Evolutionary conservation across 2,888 invertebrate genomes (phyloP), one percentile per base, ranked within the genome.

Genomic region (Aspidiotus rigidus): DNA sequence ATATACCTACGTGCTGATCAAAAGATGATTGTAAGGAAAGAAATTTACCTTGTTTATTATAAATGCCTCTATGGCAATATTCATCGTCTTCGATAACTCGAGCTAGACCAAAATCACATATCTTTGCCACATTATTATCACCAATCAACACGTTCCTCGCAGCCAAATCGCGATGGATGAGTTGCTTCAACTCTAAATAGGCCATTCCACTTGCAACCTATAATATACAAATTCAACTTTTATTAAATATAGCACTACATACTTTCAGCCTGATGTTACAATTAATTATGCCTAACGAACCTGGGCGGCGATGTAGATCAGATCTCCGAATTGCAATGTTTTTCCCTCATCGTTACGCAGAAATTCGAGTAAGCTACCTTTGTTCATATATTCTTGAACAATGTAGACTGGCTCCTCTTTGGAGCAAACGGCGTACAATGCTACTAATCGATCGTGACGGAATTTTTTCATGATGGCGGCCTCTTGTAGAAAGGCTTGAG

Each of bases 391-490:
- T 77, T 96, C 95, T 74, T 87, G 87, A 67, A 95, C 89, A 75
- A 96, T 96, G 78, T 92, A 93, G 66, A 96, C 92, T 2, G 96
- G 96, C 76, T 95, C 95, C 76, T 93, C 90, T 74, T 87, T 85
- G 0, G 94, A 92, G 78, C 96, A 96, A 13, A 96, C 94, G 0
- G 94, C 96, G 79, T 93, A 95, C 40, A 96, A 81, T 7, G 92
- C 90, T n/a, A 96, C 94, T 57, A 96, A 83, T 73, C 95, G 88
- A 78, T 94, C 90, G 80, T 99, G 99, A 64, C 95, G 85, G 81
- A 97, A 93, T 79, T 95, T 93, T 78, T 99, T 99, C 99, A 99
- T 99, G 73, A 99, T 97, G 73, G 90, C 89, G 7, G 98, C 98
- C 79, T 99, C 99, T 79, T 96, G 90, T 2, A 99, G 84, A 83